These are phyloP conservation scores for Pleuronectes platessa DNA, from an alignment of 2,113 vertebrate species.

Conservation along the genomic window DNA sequence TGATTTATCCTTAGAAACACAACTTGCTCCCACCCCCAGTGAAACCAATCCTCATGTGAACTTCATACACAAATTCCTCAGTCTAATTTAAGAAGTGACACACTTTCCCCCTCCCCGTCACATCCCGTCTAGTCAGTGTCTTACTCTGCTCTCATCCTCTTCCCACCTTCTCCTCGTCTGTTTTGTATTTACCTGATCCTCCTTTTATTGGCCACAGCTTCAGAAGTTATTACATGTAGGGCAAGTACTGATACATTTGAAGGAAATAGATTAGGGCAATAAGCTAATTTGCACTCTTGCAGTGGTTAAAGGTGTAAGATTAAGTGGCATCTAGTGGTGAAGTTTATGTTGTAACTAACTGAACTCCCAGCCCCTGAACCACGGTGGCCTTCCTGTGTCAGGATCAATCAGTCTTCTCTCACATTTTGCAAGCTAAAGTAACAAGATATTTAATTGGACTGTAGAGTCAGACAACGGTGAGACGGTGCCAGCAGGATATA, in stretches of 20 bases:
- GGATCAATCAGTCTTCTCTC: too few species aligned
- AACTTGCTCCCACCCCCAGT: constrained; percentile 50
- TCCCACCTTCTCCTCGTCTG: not conserved
- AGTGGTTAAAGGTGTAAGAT: not conserved
- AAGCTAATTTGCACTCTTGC: not conserved
- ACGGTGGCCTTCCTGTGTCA: not conserved
- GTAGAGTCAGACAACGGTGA: too few species aligned
- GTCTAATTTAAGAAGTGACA: constrained; percentile 83
- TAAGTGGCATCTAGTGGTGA: not conserved
- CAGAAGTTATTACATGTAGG: not conserved
- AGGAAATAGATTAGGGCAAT: not conserved
- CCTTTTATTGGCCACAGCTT: not conserved
- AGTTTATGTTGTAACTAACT: not conserved
- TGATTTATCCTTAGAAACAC: constrained; percentile 32
- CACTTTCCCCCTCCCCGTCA: constrained; percentile 52
- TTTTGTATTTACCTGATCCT: not conserved
- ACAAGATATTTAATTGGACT: too few species aligned
- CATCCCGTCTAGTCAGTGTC: constrained; percentile 32
- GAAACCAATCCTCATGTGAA: constrained; percentile 83
- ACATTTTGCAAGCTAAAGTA: too few species aligned
- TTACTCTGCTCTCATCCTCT: constrained; percentile 16
- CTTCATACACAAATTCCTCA: constrained; percentile 81
- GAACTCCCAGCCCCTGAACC: too few species aligned
- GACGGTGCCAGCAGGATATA: too few species aligned
- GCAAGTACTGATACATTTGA: not conserved